phyloP scores from a whole-genome alignment of 2,888 invertebrate species.

The Caenorhabditis sp. region DNA sequence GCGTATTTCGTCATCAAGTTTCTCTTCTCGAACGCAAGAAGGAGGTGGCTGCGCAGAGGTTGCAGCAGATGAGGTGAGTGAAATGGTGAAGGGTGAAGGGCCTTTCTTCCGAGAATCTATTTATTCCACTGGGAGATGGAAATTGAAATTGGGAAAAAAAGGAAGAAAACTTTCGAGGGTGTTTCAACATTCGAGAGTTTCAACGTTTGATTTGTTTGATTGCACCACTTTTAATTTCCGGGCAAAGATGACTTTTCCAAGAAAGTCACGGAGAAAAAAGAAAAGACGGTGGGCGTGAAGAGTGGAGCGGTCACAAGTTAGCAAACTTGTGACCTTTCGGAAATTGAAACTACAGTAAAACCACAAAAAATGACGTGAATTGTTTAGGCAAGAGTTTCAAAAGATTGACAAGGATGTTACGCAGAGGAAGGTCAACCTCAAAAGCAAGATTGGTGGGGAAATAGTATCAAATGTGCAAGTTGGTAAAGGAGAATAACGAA shows the following conservation, averaged over 20 bases:
- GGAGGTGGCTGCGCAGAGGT: slow-evolving; percentile 88
- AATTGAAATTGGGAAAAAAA: slow-evolving; percentile 48
- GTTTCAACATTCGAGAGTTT: slow-evolving; percentile 10
- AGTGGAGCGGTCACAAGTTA: no score
- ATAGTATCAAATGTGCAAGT: slow-evolving; percentile 63
- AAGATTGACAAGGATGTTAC: slow-evolving; percentile 52
- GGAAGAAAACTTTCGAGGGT: slow-evolving; percentile 11
- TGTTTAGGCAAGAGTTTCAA: slow-evolving; percentile 56
- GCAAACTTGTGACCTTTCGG: not conserved
- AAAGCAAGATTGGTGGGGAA: slow-evolving; percentile 58
- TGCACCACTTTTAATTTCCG: slow-evolving; percentile 34
- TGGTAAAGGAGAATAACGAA: not conserved
- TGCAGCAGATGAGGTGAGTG: slow-evolving; percentile 87
- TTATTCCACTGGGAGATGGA: slow-evolving; percentile 49
- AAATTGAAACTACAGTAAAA: slow-evolving; percentile 52
- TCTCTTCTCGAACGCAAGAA: slow-evolving; percentile 89
- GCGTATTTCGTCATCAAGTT: slow-evolving; percentile 90
- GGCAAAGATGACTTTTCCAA: not conserved
- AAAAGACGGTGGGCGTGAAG: not conserved
- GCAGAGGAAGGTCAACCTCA: slow-evolving; percentile 43
- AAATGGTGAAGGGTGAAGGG: not conserved
- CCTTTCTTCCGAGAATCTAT: slow-evolving; percentile 9
- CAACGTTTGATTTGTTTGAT: slow-evolving; percentile 55
- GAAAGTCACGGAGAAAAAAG: not conserved
- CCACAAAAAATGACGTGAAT: slow-evolving; percentile 24